Percentiles rank a stretch among this genome's conserved stretches.
Evolutionary conservation across 2,797 vertebrate genomes (phyloP).

Genomic region (Tinamus major): DNA sequence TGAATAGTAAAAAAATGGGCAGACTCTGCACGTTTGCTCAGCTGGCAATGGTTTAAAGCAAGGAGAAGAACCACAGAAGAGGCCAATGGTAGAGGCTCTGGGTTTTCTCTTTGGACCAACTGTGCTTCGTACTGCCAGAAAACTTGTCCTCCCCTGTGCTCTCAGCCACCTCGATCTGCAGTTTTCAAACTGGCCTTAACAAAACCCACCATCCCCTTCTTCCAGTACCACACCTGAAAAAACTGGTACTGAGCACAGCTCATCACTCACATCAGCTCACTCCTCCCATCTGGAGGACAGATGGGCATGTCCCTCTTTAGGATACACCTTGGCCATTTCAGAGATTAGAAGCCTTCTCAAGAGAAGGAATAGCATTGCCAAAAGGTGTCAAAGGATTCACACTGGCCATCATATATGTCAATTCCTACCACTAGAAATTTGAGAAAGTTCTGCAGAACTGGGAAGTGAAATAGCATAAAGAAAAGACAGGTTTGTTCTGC

Average conservation of each 20-base stretch:
- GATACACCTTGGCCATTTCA: fast-evolving
- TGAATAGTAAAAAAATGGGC: neutral
- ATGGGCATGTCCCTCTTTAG: neutral
- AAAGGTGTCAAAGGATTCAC: neutral
- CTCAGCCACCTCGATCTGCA: neutral
- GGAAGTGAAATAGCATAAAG: neutral
- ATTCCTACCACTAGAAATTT: neutral
- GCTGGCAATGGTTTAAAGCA: neutral
- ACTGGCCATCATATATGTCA: neutral
- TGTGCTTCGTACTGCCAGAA: neutral
- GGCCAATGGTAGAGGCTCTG: neutral
- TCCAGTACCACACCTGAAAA: neutral
- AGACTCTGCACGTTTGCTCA: neutral
- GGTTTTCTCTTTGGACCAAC: neutral
- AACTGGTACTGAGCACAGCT: neutral
- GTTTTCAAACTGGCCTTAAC: fast-evolving
- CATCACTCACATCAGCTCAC: neutral
- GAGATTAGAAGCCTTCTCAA: neutral
- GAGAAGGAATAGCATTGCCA: neutral
- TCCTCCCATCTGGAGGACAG: neutral
- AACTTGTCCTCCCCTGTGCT: neutral
- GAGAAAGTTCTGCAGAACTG: neutral
- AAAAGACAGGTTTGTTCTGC: neutral
- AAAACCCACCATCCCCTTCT: neutral
- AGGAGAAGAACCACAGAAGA: neutral